Evolutionary conservation across 2,797 vertebrate genomes (phyloP).

Genomic region (Pelochelys cantorii): DNA sequence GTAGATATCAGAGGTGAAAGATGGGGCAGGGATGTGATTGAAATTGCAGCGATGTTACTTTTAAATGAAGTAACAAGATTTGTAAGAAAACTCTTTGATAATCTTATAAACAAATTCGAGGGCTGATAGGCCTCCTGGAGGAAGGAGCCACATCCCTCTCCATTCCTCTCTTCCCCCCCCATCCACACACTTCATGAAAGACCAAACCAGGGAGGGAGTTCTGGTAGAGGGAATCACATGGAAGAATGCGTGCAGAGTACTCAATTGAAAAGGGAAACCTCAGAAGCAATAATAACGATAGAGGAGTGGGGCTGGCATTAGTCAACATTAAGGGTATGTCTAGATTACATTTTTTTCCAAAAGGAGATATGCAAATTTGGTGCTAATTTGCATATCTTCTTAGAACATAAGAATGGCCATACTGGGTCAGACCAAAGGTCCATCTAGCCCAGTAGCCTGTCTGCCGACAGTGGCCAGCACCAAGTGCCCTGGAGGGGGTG

Average conservation of each 20-base stretch:
- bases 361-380: no score
- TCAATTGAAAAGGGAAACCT: background rate
- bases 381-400: no score
- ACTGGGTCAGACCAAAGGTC: no score
- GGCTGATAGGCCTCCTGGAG: background rate
- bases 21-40: background rate
- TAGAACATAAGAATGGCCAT: no score
- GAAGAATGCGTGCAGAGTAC: background rate
- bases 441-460: no score
- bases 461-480: no score
- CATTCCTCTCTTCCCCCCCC: no score
- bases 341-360: no score
- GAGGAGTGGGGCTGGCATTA: background rate
- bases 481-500: no score
- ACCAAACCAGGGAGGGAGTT: background rate
- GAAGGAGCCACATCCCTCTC: background rate
- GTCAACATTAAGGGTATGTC: background rate
- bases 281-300: background rate
- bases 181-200: no score
- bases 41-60: background rate
- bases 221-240: background rate
- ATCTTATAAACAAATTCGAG: background rate
- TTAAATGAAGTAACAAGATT: no score
- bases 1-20: background rate
- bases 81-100: background rate